phyloP scores from a whole-genome alignment of 2,797 vertebrate species.

The Pangasius djambal region DNA sequence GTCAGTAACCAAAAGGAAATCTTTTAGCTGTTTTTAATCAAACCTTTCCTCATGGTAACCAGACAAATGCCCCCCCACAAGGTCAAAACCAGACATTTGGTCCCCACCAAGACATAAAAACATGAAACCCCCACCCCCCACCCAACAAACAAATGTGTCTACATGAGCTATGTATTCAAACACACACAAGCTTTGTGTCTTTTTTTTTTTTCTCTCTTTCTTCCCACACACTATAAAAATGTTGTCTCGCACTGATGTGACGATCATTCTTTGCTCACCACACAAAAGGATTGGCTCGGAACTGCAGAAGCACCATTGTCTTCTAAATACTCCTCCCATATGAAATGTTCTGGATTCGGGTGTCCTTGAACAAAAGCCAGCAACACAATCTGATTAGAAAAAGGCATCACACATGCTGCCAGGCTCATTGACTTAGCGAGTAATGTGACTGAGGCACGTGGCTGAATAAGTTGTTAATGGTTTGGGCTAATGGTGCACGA shows the following conservation, averaged over 20 bases:
- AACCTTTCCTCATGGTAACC: not conserved
- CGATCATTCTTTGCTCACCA: constrained; percentile 69
- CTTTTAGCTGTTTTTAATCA: not conserved
- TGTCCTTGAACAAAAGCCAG: constrained; percentile 70
- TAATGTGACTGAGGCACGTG: constrained; percentile 1
- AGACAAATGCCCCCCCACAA: not conserved
- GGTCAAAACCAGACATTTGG: not conserved
- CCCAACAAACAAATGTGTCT: not conserved
- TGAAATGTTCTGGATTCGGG: constrained; percentile 82
- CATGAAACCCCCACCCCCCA: too few species aligned
- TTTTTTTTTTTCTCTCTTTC: too few species aligned
- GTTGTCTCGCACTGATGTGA: constrained; percentile 24
- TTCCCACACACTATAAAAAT: constrained; percentile 8
- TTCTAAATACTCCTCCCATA: constrained; percentile 88
- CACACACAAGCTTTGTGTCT: not conserved
- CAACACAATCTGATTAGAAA: constrained; percentile 45
- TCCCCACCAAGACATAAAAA: not conserved
- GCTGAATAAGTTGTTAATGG: constrained; percentile 4
- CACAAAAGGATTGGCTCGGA: constrained; percentile 82
- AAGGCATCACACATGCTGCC: constrained; percentile 8
- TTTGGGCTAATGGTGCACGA: not conserved
- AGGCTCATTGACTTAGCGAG: constrained; percentile 7
- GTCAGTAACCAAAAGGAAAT: not conserved
- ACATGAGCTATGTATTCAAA: not conserved
- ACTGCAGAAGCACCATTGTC: constrained; percentile 80